Base-by-base conservation (phyloP, 1,140 invertebrate species). In the Coenobita brevimanus region DNA sequence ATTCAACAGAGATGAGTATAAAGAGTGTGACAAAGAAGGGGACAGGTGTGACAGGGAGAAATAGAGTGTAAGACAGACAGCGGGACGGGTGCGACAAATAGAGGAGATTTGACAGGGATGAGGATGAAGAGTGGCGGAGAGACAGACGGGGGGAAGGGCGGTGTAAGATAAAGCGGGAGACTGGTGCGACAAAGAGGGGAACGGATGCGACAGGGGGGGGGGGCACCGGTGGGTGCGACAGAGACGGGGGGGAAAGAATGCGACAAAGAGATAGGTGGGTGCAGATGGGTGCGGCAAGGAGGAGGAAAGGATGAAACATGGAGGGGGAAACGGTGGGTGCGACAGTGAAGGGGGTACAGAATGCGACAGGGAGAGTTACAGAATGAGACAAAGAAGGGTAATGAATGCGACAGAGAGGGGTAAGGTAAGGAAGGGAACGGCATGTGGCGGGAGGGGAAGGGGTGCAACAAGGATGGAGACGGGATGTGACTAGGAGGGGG, bases 191-290 rank as follows among this genome's bases (percentile, higher is more conserved):
- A 60, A 43, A 33, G 33, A 30, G 46, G 50, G 46, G 76, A 54
- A 30, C 17, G 46, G 24, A 60, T n/a, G 36, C 36, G 60, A n/a
- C 13, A n/a, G 57, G 1, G 38, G n/a, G 43, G 15, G 46, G 27
- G n/a, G 46, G 24, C 21, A 46, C 15, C n/a, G 54, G 50, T 24
- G 36, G 76, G 10, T 8, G 50, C 43, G 10, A 24, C 8, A 54
- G 38, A 30, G 38, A 30, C 21, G 69, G 50, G 76, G 30, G 76
- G 50, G 50, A 78, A n/a, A 30, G 75, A 78, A 46, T 24, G 46
- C 24, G 46, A 73, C 27, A 73, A 46, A 30, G 76, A 46, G 50
- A 36, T 13, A 24, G 46, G 50, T 27, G 50, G 54, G 50, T 41
- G 57, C 3, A 36, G 46, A 27, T 27, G 43, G 75, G 46, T 1